Conservation (phyloP, 2,113 vertebrate species). For the Condylura cristata region DNA sequence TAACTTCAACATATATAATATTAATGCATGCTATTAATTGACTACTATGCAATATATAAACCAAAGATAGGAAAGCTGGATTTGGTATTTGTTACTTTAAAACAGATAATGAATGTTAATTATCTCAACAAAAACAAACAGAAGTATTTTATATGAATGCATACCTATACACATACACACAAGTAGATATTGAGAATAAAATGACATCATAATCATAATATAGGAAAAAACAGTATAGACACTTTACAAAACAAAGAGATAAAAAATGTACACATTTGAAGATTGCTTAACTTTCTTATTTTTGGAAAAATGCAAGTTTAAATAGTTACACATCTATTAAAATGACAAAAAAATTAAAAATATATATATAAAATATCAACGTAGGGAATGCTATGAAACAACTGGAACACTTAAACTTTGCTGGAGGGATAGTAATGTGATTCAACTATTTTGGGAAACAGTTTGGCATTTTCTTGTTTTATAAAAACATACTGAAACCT, state of each 20-base stretch:
- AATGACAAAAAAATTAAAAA: not conserved
- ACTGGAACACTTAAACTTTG: not conserved
- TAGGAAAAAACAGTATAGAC: not conserved
- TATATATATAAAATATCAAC: not conserved
- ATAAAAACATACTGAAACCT: not conserved
- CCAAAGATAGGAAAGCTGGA: not conserved
- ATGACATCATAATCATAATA: not conserved
- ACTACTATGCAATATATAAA: no score
- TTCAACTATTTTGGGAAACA: not conserved
- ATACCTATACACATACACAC: not conserved
- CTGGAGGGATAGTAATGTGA: not conserved
- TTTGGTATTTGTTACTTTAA: no score
- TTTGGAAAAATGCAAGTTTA: not conserved
- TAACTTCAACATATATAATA: not conserved
- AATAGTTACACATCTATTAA: not conserved
- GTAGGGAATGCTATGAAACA: not conserved
- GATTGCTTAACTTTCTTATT: not conserved
- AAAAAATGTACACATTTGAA: not conserved
- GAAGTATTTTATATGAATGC: not conserved
- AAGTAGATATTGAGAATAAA: not conserved
- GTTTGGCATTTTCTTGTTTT: not conserved
- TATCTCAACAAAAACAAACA: no score
- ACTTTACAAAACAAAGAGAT: not conserved
- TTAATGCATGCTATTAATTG: no score
- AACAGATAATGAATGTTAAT: no score